Base-by-base conservation (phyloP, 37 sponge, comb jelly and placozoan species). In the Bolinopsis microptera region DNA sequence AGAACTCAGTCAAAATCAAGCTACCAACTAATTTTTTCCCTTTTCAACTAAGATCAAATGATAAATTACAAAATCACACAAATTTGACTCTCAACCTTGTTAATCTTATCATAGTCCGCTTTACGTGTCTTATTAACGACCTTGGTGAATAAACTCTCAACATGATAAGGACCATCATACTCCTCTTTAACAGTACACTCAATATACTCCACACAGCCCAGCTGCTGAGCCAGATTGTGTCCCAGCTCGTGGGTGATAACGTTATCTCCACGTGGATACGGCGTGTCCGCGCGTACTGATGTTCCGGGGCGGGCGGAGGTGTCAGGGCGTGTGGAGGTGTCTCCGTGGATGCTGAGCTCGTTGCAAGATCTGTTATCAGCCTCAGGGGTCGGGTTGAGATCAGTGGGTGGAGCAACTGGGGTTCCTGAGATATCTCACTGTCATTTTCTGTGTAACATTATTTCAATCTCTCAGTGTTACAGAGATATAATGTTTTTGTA, bases 171-270 rank as follows among this genome's bases (percentile, higher is more conserved):
- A 24, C 74, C 74, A 70, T 70, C 30, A 26, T 24, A 70, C 16
- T 80, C 82, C 82, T 80, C 82, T 37, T 35, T 80, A 2, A 35
- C 38, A 3, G 82, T 30, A 80, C 82, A 80, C 82, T 80, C 82
- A 5, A 36, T 16, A 35, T 80, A 80, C 38, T 32, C 35, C 23
- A 36, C 38, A 35, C 82, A 80, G 21, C 38, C 82, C 82, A 80
- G 82, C 82, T 80, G 82, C 23, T 5, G 37, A 0, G 82, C 82
- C 82, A 80, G 37, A 37, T 80, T 80, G 1, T 80, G 1, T 13
- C 82, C 82, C 82, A 80, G 82, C 23, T 80, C 82, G 23, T 37
- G 38, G 22, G 82, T 80, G 16, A 80, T 35, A 2, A 80, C 35
- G 37, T 70, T 22, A 5, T 70, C 74, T 3, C 74, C 28, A 13